Conservation (phyloP, 2,797 vertebrate genomes). For the Natrix natrix region DNA sequence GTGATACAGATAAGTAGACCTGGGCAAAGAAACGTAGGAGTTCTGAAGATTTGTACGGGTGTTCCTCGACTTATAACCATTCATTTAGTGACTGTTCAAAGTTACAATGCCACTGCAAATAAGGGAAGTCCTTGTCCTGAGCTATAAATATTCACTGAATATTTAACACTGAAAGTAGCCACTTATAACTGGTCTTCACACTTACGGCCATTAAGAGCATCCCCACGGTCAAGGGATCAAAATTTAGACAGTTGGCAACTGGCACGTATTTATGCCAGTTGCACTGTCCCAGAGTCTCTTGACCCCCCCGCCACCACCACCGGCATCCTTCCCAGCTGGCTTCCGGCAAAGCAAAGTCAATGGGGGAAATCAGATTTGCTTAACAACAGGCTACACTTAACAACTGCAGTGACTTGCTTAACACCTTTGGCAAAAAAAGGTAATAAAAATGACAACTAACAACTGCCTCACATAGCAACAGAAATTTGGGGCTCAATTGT, state of each 20-base stretch:
- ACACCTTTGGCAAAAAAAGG: not conserved
- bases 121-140: too few species aligned
- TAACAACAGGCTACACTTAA: not conserved
- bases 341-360: not conserved
- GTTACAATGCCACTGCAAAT: too few species aligned
- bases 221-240: not conserved
- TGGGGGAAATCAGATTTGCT: not conserved
- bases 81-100: not conserved
- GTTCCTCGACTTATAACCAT: not conserved
- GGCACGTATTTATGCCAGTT: not conserved
- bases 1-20: not conserved
- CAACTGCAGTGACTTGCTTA: not conserved
- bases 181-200: not conserved
- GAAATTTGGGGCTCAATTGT: not conserved
- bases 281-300: not conserved
- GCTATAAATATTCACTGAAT: too few species aligned
- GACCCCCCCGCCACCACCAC: not conserved
- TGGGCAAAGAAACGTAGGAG: not conserved
- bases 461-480: not conserved
- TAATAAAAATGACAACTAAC: not conserved
- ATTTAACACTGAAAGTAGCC: not conserved
- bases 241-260: not conserved
- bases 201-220: not conserved
- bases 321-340: not conserved
- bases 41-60: not conserved